A percentile compares a stretch with the other conserved stretches of the same genome.
These are phyloP conservation scores for Bettongia penicillata DNA, from an alignment of 2,113 vertebrate species.

Conservation along the genomic window DNA sequence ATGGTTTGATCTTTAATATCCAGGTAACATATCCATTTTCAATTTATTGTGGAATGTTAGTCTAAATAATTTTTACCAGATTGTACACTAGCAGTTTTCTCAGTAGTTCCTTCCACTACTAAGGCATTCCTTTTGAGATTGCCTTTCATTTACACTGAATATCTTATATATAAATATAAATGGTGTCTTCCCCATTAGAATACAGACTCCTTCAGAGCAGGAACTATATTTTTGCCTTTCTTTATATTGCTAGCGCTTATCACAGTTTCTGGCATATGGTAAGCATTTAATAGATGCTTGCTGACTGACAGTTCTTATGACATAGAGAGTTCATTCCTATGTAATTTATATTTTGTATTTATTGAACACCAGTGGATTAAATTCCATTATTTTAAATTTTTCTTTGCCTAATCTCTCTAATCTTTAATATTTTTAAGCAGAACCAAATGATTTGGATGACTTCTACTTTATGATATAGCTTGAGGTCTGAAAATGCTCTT, in stretches of 20 bases:
- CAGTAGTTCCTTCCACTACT: neutral
- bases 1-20: neutral
- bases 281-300: neutral
- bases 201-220: neutral
- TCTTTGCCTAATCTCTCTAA: neutral
- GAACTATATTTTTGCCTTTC: neutral
- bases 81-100: neutral
- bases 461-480: neutral
- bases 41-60: neutral
- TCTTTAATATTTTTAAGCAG: neutral
- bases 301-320: neutral
- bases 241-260: neutral
- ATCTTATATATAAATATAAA: neutral
- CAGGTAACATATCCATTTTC: neutral
- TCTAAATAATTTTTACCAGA: neutral
- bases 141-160: neutral
- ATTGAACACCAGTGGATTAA: neutral
- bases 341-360: neutral
- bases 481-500: neutral
- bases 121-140: neutral
- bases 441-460: neutral
- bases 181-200: neutral
- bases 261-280: neutral
- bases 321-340: neutral
- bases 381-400: neutral